These are phyloP conservation scores for Apodemia zela DNA, from an alignment of 2,888 invertebrate genomes.

Conservation along the genomic window DNA sequence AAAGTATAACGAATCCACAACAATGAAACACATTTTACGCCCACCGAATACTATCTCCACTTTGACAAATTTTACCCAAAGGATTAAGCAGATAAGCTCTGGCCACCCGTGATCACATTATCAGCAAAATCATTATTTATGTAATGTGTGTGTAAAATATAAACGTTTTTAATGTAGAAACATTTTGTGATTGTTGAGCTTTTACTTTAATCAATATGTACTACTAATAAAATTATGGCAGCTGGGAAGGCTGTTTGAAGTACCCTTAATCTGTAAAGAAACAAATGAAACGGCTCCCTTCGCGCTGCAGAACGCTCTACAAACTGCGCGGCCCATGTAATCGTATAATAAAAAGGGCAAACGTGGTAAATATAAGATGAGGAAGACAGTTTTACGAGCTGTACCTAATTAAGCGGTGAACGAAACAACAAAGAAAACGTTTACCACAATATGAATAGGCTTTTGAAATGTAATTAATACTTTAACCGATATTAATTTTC, in stretches of 20 bases:
- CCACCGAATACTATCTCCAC: conserved; percentile 30
- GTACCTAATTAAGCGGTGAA: conserved; percentile 79
- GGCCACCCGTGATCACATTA: conserved; percentile 64
- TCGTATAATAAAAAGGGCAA: conserved; percentile 81
- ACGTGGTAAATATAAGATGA: conserved; percentile 81
- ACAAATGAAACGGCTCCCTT: conserved; percentile 79
- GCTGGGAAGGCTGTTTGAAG: conserved; percentile 58
- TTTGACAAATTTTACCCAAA: conserved; percentile 52
- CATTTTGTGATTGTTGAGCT: conserved; percentile 13
- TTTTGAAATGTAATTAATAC: conserved; percentile 36
- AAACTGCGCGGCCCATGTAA: conserved; percentile 77
- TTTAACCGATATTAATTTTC: background rate
- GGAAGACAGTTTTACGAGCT: conserved; percentile 81
- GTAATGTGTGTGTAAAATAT: conserved; percentile 34
- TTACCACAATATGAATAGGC: conserved; percentile 50
- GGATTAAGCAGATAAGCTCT: conserved; percentile 65
- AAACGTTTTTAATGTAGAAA: conserved; percentile 16
- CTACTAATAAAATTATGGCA: conserved; percentile 24
- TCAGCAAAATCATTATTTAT: conserved; percentile 70
- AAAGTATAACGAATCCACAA: conserved; percentile 26
- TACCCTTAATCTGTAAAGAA: conserved; percentile 67
- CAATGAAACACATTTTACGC: conserved; percentile 21
- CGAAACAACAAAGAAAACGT: conserved; percentile 72
- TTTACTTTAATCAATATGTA: conserved; percentile 6
- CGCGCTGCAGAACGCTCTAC: conserved; percentile 69